Conservation (phyloP, 2,797 vertebrate species). For the Borostomias antarcticus region DNA sequence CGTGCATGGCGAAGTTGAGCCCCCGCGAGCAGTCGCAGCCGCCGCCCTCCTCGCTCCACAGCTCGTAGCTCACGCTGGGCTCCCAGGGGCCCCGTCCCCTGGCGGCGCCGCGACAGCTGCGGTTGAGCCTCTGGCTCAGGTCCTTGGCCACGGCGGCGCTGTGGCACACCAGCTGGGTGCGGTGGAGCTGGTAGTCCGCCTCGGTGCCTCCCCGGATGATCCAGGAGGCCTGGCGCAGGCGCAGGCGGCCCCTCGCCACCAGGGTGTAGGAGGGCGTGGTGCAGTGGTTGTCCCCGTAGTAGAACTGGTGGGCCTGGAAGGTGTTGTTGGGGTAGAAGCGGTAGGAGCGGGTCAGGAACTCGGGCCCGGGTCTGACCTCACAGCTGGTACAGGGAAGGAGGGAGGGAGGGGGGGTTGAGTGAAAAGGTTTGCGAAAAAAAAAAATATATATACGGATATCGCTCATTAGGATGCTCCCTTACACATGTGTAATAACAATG, state of each 20-base stretch:
- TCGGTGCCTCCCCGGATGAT: constrained; percentile 94
- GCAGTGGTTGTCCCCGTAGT: constrained; percentile 93
- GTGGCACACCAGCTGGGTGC: constrained; percentile 86
- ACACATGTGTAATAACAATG: too few species aligned
- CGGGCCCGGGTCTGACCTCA: constrained; percentile 93
- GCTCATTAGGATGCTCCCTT: too few species aligned
- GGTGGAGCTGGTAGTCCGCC: constrained; percentile 91
- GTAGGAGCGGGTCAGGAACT: constrained; percentile 95
- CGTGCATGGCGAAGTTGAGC: constrained; percentile 94
- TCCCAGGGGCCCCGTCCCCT: constrained; percentile 73
- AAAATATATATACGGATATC: too few species aligned
- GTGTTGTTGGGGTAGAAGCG: constrained; percentile 91
- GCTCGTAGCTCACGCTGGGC: constrained; percentile 78
- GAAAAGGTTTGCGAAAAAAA: background rate
- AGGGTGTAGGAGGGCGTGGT: constrained; percentile 90
- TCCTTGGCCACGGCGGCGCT: constrained; percentile 77
- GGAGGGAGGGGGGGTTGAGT: background rate
- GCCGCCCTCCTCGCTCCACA: constrained; percentile 86
- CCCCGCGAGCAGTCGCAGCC: constrained; percentile 85
- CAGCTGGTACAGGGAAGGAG: constrained; percentile 77
- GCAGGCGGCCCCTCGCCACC: constrained; percentile 85
- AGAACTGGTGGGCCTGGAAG: constrained; percentile 95
- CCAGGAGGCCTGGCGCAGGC: constrained; percentile 93
- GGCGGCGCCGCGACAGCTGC: constrained; percentile 80
- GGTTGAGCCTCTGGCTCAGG: constrained; percentile 81